Base-by-base conservation (phyloP, 1,140 invertebrate genomes). In the Scaptodrosophila lebanonensis region DNA sequence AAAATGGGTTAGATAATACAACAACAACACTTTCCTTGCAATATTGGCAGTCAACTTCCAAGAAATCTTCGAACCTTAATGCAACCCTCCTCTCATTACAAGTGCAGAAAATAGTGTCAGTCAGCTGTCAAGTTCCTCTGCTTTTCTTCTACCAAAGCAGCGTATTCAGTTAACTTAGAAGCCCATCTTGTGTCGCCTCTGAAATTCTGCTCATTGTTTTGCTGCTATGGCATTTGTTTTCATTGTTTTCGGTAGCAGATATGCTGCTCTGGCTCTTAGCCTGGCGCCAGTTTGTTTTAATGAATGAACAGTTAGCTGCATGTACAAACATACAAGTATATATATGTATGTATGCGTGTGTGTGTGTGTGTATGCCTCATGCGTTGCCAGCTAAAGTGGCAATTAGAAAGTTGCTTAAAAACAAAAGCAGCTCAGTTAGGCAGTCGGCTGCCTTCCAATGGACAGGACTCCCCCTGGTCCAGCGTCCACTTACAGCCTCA, bases 361-460 rank as follows among this genome's bases (percentile, higher is more conserved):
- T 54, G 50, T 56, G 42, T 25, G 8, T 25, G 22, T 25, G 22
- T 25, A 4, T 4, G 22, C 8, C 3, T 25, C 22, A n/a, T n/a
- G n/a, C 43, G 47, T 43, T 66, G 54, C 40, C 45, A 27, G 50
- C 65, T 66, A 69, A 79, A 82, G 73, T 79, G 73, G 73, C 73
- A 79, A 82, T 79, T 79, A 79, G 75, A 82, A 79, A 79, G 73
- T 79, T 79, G 68, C 68, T 73, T 68, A 61, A 82, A 73, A 77
- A 65, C 68, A 69, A 82, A 73, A 59, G 69, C 35, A 48, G 48
- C 65, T 57, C 44, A 58, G 60, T 51, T 67, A 57, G 54, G 54
- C 61, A 62, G 53, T 39, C 51, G 60, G 47, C 36, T 47, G 13
- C 27, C 22, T 8, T 25, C 22, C 3, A 3, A 4, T 25, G 15